Evolutionary conservation across 2,797 vertebrate genomes (phyloP).

Genomic region (Myripristis jacobus): DNA sequence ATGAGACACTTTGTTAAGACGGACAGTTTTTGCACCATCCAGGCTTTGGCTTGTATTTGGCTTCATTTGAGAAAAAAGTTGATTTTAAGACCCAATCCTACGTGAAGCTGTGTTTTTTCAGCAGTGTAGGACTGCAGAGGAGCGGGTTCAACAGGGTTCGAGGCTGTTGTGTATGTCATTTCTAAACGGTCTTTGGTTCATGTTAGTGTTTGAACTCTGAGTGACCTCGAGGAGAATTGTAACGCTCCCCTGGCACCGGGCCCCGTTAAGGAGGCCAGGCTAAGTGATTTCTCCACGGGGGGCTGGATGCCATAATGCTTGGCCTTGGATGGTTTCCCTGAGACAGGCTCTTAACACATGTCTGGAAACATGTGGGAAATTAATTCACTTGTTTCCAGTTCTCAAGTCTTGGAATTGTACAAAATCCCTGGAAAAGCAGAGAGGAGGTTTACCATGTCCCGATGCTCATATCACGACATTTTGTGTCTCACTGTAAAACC

Average conservation of each 20-base stretch:
- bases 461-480: neutral
- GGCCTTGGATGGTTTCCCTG: conserved; percentile 26
- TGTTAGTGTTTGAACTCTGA: conserved; percentile 42
- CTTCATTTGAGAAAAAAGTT: no score
- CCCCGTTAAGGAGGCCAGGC: conserved; percentile 28
- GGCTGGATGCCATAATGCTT: conserved; percentile 19
- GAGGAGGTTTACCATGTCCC: neutral
- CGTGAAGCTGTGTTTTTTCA: neutral
- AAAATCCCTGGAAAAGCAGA: conserved; percentile 6
- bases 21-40: no score
- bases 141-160: conserved; percentile 3
- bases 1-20: no score
- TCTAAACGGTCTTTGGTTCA: conserved; percentile 22
- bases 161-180: conserved; percentile 11
- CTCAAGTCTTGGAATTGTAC: neutral
- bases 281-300: conserved; percentile 31
- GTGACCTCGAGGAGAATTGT: conserved; percentile 40
- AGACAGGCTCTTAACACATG: conserved; percentile 6
- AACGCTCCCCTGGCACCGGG: neutral
- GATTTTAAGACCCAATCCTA: neutral
- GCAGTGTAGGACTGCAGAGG: neutral
- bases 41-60: no score
- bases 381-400: neutral
- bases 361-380: conserved; percentile 17
- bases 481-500: no score